Evolutionary conservation across 2,888 invertebrate species (phyloP).

Genomic region (Clepsis dumicolana): DNA sequence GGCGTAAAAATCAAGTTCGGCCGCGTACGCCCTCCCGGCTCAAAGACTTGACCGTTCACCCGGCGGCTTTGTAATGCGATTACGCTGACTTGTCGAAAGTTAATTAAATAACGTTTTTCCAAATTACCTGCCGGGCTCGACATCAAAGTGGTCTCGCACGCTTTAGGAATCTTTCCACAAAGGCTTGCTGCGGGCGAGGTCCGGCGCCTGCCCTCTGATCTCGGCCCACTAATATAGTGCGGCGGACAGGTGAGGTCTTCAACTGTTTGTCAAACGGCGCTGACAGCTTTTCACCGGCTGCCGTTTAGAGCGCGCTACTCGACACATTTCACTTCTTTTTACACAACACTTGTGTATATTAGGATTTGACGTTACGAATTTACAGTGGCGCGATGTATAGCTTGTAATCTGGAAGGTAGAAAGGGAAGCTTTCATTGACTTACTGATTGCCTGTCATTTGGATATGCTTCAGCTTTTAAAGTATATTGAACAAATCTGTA

Average conservation of each 20-base stretch:
- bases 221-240: slow-evolving; percentile 60
- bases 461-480: too few relatives aligned
- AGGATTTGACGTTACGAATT: slow-evolving; percentile 33
- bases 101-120: slow-evolving; percentile 86
- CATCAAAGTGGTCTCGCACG: slow-evolving; percentile 77
- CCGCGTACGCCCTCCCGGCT: slow-evolving; percentile 60
- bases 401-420: neutral
- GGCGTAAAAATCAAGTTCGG: slow-evolving; percentile 83
- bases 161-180: slow-evolving; percentile 78
- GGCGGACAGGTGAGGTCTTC: slow-evolving; percentile 72
- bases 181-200: slow-evolving; percentile 77
- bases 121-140: slow-evolving; percentile 80
- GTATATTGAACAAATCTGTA: too few relatives aligned
- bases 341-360: slow-evolving; percentile 4
- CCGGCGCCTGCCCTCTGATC: slow-evolving; percentile 64
- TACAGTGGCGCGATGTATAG: neutral
- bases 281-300: slow-evolving; percentile 44
- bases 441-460: neutral
- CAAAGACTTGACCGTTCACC: slow-evolving; percentile 82
- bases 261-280: slow-evolving; percentile 62
- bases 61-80: slow-evolving; percentile 84
- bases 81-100: slow-evolving; percentile 85
- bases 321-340: slow-evolving; percentile 23
- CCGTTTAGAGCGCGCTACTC: slow-evolving; percentile 28
- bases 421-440: neutral